Evolutionary conservation across 92 coral and sea anemone genomes (phyloP).

Genomic region (Phenganax marumi): DNA sequence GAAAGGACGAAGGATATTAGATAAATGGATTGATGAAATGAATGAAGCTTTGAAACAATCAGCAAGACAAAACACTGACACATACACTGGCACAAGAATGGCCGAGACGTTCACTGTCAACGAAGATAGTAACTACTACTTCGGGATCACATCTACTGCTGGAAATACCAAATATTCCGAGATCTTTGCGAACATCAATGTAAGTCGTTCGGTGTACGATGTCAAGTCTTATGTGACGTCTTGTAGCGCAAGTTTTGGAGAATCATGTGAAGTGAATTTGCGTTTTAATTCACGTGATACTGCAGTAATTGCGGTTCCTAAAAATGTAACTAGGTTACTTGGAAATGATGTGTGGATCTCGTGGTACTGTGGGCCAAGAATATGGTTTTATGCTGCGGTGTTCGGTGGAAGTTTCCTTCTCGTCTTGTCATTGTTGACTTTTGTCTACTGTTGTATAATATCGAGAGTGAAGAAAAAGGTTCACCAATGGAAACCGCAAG

Average conservation of each 20-base stretch:
- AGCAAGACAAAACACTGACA: neutral
- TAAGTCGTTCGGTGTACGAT: slow-evolving; percentile 3
- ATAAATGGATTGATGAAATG: slow-evolving; percentile 31
- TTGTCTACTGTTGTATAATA: slow-evolving; percentile 23
- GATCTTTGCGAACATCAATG: slow-evolving; percentile 11
- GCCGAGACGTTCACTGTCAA: slow-evolving; percentile 28
- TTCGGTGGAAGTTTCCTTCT: slow-evolving; percentile 31
- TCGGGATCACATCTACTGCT: slow-evolving; percentile 34
- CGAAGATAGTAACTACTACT: slow-evolving; percentile 40
- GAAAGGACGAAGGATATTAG: slow-evolving; percentile 36
- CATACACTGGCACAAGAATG: slow-evolving; percentile 30
- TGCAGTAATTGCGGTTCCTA: slow-evolving; percentile 10
- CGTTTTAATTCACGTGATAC: slow-evolving; percentile 33
- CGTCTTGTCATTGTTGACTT: neutral
- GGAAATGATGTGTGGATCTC: slow-evolving; percentile 17
- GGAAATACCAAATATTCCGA: slow-evolving; percentile 35
- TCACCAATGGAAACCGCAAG: slow-evolving; percentile 2
- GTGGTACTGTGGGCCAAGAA: slow-evolving; percentile 42
- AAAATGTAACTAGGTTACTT: neutral
- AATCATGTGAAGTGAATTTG: slow-evolving; percentile 23
- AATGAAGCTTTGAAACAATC: slow-evolving; percentile 17
- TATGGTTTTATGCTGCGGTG: slow-evolving; percentile 29
- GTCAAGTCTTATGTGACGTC: neutral
- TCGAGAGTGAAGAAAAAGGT: slow-evolving; percentile 27
- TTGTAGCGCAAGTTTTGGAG: slow-evolving; percentile 29